These are phyloP conservation scores for Apamea crenata DNA, from an alignment of 2,888 invertebrate genomes.

Conservation along the genomic window DNA sequence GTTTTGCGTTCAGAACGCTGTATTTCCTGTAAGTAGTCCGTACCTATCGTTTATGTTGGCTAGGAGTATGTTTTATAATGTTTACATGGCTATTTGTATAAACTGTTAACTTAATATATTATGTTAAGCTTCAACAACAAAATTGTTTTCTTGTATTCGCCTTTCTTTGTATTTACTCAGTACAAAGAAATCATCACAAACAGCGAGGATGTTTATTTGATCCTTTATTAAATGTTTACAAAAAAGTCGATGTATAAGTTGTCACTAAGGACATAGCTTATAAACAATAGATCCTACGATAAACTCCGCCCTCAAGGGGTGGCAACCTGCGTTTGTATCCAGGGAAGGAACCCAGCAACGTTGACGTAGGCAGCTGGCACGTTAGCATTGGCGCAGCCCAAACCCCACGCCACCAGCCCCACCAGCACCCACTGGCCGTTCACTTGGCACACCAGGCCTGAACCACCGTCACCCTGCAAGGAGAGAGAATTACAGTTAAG, in stretches of 20 bases:
- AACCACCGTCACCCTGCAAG: constrained; percentile 93
- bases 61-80: constrained; percentile 88
- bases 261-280: constrained; percentile 16
- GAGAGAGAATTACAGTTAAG: neutral
- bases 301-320: constrained; percentile 67
- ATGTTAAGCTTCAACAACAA: constrained; percentile 82
- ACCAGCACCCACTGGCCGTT: constrained; percentile 91
- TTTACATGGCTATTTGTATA: constrained; percentile 89
- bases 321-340: constrained; percentile 91
- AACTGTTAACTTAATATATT: constrained; percentile 89
- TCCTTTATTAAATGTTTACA: constrained; percentile 15
- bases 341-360: constrained; percentile 92
- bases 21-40: constrained; percentile 76
- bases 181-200: neutral
- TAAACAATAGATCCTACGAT: constrained; percentile 20
- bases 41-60: constrained; percentile 82
- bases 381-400: constrained; percentile 92
- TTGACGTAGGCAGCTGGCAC: constrained; percentile 95
- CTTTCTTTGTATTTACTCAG: neutral
- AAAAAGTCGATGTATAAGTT: constrained; percentile 40
- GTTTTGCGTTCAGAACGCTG: constrained; percentile 88
- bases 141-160: constrained; percentile 31
- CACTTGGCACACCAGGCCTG: constrained; percentile 92
- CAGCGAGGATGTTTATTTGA: constrained; percentile 9
- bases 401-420: constrained; percentile 94